phyloP scores from a whole-genome alignment of 2,888 invertebrate species.

The Caenorhabditis drosophilae region DNA sequence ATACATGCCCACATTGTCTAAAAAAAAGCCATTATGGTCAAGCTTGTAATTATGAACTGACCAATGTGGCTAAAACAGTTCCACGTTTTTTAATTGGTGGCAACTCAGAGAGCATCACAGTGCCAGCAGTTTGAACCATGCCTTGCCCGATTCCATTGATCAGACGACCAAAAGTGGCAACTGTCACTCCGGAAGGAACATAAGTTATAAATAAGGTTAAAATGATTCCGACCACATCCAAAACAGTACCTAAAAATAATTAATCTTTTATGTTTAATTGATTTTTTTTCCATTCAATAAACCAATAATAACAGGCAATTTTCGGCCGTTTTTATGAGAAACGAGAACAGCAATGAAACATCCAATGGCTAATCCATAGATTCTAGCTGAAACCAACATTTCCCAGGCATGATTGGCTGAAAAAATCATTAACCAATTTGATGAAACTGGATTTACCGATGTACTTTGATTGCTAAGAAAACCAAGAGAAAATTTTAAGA shows the following conservation, averaged over 20 bases:
- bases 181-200: constrained; percentile 45
- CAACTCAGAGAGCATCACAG: constrained; percentile 61
- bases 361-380: constrained; percentile 63
- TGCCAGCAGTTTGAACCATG: constrained; percentile 60
- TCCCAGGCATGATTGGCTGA: constrained; percentile 61
- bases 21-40: constrained; percentile 8
- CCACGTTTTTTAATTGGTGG: constrained; percentile 56
- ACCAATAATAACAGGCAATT: constrained; percentile 39
- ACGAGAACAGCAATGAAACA: constrained; percentile 58
- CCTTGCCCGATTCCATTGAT: constrained; percentile 65
- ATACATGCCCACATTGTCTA: constrained; percentile 65
- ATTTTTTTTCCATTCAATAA: neutral
- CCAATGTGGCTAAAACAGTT: constrained; percentile 56
- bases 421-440: constrained; percentile 16
- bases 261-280: neutral
- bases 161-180: constrained; percentile 55
- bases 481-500: neutral
- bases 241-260: constrained; percentile 33
- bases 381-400: constrained; percentile 56
- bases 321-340: constrained; percentile 37
- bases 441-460: too few species aligned
- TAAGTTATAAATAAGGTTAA: constrained; percentile 50
- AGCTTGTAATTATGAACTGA: constrained; percentile 9
- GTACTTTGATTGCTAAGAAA: neutral
- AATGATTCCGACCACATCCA: constrained; percentile 59